Conservation (phyloP, 2,888 invertebrate genomes). For the Buathra laborator region DNA sequence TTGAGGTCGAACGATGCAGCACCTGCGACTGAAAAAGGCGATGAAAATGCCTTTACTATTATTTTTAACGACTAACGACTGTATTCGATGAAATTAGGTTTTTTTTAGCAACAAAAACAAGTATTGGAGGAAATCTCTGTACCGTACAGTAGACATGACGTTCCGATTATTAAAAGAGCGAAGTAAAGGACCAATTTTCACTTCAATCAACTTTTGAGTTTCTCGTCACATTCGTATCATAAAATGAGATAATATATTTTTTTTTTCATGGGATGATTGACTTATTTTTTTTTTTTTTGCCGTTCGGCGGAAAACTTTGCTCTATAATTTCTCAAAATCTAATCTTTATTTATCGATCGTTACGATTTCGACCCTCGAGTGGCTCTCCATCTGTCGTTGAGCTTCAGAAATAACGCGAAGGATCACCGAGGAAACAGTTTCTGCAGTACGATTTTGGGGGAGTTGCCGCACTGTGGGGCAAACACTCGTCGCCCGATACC, state of each 20-base stretch:
- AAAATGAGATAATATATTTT: neutral
- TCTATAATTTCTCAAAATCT: neutral
- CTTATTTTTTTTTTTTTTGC: neutral
- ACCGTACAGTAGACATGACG: neutral
- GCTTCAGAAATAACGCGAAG: slow-evolving; percentile 4
- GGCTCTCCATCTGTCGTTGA: neutral
- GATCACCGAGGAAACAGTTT: slow-evolving; percentile 34
- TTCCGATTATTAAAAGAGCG: neutral
- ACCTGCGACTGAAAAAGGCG: neutral
- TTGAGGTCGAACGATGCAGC: neutral
- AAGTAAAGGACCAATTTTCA: neutral
- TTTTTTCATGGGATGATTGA: neutral
- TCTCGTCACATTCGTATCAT: neutral
- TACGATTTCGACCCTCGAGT: slow-evolving; percentile 22
- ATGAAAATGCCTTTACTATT: neutral
- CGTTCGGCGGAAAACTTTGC: neutral
- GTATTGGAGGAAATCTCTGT: neutral
- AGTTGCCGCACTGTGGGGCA: slow-evolving; percentile 22
- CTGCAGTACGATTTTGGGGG: slow-evolving; percentile 1
- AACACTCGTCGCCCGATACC: slow-evolving; percentile 27
- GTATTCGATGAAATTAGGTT: neutral
- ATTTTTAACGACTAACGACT: neutral
- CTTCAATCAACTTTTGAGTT: neutral
- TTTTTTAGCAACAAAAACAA: neutral
- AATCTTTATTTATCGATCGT: slow-evolving; percentile 12